These are phyloP conservation scores for Mastigias papua DNA, from an alignment of 30 jellyfish, hydroid and myxozoan genomes.

Conservation along the genomic window DNA sequence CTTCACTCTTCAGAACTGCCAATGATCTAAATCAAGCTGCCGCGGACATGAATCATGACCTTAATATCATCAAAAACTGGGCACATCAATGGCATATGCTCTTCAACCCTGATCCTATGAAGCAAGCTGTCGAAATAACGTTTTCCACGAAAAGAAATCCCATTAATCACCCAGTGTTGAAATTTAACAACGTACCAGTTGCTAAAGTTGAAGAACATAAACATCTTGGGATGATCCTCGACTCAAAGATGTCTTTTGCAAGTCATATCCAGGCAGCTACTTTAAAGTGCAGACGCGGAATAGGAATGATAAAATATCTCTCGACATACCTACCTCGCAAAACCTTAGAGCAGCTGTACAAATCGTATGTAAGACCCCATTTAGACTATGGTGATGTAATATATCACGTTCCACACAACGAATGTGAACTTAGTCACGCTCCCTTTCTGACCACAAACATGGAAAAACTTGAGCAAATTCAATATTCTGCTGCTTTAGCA, in stretches of 20 bases:
- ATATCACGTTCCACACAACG: no score
- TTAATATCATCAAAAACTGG: background rate
- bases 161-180: background rate
- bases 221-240: background rate
- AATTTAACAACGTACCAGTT: background rate
- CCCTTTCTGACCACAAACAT: no score
- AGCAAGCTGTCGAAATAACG: background rate
- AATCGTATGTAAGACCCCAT: no score
- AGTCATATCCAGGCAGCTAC: no score
- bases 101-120: background rate
- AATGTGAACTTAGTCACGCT: no score
- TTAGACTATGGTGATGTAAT: no score
- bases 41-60: background rate
- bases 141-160: background rate
- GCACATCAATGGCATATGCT: background rate
- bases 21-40: background rate
- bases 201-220: background rate
- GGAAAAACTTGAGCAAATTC: background rate
- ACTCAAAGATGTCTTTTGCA: no score
- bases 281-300: no score
- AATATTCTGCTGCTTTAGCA: background rate
- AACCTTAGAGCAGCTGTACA: no score
- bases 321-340: no score
- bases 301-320: no score
- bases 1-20: background rate